Conservation (phyloP, 37 sponge, comb jelly and placozoan genomes). For the Spongilla lacustris region DNA sequence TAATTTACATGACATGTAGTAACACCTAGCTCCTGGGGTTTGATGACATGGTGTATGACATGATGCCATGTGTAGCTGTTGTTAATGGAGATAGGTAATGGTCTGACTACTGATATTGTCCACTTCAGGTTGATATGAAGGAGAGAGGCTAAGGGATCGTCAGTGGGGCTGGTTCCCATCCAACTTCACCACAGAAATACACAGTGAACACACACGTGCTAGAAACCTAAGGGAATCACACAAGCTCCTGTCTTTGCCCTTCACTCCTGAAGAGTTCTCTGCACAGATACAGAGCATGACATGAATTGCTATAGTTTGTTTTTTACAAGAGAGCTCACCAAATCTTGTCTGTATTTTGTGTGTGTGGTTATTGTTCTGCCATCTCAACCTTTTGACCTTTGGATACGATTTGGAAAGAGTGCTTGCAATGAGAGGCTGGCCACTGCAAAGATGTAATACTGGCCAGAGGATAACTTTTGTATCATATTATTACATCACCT, state of each 20-base stretch:
- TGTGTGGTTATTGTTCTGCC: too few species aligned
- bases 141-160: constrained; percentile 81
- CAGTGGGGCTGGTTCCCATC: constrained; percentile 92
- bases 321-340: not conserved
- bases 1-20: too few species aligned
- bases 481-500: too few species aligned
- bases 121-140: constrained; percentile 84
- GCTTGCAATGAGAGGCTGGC: too few species aligned
- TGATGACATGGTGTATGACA: too few species aligned
- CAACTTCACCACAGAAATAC: constrained; percentile 75
- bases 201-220: constrained; percentile 76
- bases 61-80: too few species aligned
- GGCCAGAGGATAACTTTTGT: too few species aligned
- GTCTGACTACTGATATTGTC: not conserved
- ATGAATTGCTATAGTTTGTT: not conserved
- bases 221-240: constrained; percentile 64
- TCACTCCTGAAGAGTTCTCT: constrained; percentile 20
- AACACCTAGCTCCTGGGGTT: too few species aligned
- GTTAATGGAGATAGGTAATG: not conserved
- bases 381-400: too few species aligned
- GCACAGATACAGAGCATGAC: not conserved
- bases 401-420: too few species aligned
- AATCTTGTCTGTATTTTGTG: too few species aligned
- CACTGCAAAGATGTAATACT: too few species aligned
- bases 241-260: constrained; percentile 31